These are phyloP conservation scores for Platysternon megacephalum DNA, from an alignment of 2,113 vertebrate species.

Conservation along the genomic window DNA sequence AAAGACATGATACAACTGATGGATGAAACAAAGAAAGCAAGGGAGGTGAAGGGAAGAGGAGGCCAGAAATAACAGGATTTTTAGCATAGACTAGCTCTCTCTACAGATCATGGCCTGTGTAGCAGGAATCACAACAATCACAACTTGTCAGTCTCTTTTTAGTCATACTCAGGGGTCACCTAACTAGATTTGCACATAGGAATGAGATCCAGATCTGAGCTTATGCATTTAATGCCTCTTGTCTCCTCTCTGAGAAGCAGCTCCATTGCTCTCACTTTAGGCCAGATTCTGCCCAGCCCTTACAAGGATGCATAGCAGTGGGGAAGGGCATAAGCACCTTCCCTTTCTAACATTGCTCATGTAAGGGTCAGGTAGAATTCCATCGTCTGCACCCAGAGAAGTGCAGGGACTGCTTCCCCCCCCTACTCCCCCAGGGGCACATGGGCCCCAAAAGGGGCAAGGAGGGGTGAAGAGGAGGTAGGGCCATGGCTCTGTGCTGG, in stretches of 20 bases:
- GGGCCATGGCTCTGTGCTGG: rapidly evolving
- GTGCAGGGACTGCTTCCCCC: rapidly evolving
- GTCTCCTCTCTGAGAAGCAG: not conserved
- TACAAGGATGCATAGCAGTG: not conserved
- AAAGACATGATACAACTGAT: not conserved
- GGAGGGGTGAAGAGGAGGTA: not conserved
- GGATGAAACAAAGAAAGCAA: not conserved
- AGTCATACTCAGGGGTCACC: not conserved
- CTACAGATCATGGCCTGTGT: not conserved
- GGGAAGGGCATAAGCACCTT: not conserved
- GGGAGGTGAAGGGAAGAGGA: not conserved
- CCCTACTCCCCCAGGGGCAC: not conserved
- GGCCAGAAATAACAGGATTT: not conserved
- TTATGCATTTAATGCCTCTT: not conserved
- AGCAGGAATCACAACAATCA: not conserved
- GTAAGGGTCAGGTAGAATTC: not conserved
- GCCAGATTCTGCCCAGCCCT: not conserved
- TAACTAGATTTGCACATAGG: not conserved
- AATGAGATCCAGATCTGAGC: not conserved
- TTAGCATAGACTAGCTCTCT: not conserved
- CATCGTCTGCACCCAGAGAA: not conserved
- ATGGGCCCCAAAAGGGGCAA: not conserved
- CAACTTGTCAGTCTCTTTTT: not conserved
- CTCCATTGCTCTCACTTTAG: not conserved
- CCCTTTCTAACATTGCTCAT: not conserved